A percentile compares a stretch with the other conserved stretches of the same genome.
Conservation (phyloP, 2,113 vertebrate species). For the Rattus norvegicus region GRCr8 NC_086039.1:143632501-143633000, state of each 20-base stretch:
- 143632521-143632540: background rate
- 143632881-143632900: background rate
- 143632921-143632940: background rate
- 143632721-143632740: slow-evolving; percentile 33
- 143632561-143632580: slow-evolving; percentile 12
- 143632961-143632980: slow-evolving; percentile 47
- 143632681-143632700: slow-evolving; percentile 15
- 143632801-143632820: background rate
- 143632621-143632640: background rate
- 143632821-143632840: background rate
- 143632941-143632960: slow-evolving; percentile 39
- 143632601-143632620: slow-evolving; percentile 53
- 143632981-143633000: background rate
- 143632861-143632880: background rate
- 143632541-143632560: background rate
- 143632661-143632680: slow-evolving; percentile 30
- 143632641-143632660: background rate
- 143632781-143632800: background rate
- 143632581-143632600: slow-evolving; percentile 22
- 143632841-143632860: background rate
- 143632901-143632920: no score
- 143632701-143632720: slow-evolving; percentile 39
- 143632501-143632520: background rate
- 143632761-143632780: background rate
- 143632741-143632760: background rate